Percentiles rank a stretch among this genome's conserved stretches.
phyloP scores from a whole-genome alignment of 2,797 vertebrate genomes.

The Chiroxiphia lanceolata region DNA sequence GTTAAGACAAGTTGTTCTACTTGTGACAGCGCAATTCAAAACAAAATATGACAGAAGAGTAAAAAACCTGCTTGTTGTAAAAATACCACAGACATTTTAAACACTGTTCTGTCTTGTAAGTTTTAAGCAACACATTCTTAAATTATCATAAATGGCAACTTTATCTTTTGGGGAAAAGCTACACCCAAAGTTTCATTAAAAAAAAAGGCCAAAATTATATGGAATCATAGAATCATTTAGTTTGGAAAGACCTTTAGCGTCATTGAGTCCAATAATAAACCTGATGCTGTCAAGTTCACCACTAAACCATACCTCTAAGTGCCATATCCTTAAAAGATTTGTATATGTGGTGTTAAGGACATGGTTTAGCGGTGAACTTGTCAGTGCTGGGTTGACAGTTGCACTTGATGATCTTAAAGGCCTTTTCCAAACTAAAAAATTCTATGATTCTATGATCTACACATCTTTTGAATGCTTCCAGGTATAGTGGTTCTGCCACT shows the following conservation, averaged over 20 bases:
- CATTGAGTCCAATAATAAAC: background rate
- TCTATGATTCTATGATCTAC: background rate
- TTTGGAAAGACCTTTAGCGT: background rate
- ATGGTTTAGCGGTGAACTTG: background rate
- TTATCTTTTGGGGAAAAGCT: background rate
- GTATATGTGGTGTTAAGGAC: too few relatives aligned
- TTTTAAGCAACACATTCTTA: background rate
- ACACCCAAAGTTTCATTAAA: background rate
- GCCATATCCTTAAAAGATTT: background rate
- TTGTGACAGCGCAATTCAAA: background rate
- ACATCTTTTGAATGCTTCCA: background rate
- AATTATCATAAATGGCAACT: background rate
- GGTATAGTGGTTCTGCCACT: background rate
- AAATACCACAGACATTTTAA: background rate
- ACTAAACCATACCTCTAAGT: background rate
- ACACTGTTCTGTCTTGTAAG: background rate
- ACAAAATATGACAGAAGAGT: background rate
- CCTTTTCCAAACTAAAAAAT: background rate
- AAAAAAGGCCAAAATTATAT: background rate
- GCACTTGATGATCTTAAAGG: background rate
- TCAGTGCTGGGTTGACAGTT: background rate
- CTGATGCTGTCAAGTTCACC: background rate
- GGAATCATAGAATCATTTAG: background rate
- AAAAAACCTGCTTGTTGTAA: background rate
- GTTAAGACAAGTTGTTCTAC: background rate